Evolutionary conservation across 2,113 vertebrate genomes (phyloP).

Genomic region (Nipponia nippon): DNA sequence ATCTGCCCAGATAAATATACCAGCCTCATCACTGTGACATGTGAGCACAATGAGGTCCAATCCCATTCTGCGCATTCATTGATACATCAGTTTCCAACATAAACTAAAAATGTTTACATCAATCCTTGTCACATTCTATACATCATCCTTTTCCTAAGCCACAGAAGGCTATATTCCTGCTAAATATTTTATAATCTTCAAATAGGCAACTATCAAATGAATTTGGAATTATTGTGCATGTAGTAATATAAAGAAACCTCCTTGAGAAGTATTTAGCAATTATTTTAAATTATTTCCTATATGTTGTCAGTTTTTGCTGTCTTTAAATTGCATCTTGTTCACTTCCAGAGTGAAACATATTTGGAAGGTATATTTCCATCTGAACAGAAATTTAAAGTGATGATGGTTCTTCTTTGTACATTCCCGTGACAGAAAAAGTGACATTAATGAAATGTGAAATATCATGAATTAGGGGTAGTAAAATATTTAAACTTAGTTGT

Average conservation of each 20-base stretch:
- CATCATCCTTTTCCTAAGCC: not conserved
- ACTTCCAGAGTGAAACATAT: not conserved
- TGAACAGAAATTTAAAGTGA: not conserved
- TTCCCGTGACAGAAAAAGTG: constrained; percentile 37
- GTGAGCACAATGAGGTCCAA: not conserved
- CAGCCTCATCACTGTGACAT: not conserved
- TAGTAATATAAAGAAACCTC: not conserved
- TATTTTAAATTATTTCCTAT: not conserved
- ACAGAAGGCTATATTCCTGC: not conserved
- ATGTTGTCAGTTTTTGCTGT: not conserved
- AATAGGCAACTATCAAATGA: not conserved
- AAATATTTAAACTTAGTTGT: constrained; percentile 61
- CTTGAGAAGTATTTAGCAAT: not conserved
- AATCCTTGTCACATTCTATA: not conserved
- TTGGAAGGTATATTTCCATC: not conserved
- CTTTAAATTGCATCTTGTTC: not conserved
- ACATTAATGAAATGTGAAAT: constrained; percentile 57
- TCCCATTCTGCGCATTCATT: not conserved
- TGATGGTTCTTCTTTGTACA: not conserved
- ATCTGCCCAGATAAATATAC: not conserved
- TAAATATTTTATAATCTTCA: not conserved
- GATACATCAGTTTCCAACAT: not conserved
- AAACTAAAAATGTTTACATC: not conserved
- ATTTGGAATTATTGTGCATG: not conserved
- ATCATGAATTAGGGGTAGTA: constrained; percentile 60